Evolutionary conservation across 2,113 vertebrate species (phyloP), one percentile per base, ranked within the genome.

Genomic region (Gallinago undulata): DNA sequence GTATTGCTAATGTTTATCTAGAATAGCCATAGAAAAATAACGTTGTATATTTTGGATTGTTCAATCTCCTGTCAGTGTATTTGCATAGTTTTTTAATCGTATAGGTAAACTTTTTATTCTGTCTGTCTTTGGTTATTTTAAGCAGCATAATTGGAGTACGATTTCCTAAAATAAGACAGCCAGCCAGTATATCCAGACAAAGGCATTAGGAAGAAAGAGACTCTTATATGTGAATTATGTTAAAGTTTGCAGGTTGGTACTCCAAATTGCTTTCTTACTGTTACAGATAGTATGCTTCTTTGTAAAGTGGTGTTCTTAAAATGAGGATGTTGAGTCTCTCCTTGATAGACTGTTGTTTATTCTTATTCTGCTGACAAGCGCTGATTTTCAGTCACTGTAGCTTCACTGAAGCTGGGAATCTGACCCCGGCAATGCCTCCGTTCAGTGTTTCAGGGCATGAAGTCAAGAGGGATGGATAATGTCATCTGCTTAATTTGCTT

Each of bases 11-110:
- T 91, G 75, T 92, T 96, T 95, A 70, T 95, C 77, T 94, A 89
- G 74, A 96, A 94, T 89, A 76, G 57, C 88, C 92, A 48, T 78
- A 91, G 79, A 78, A 96, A 96, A 96, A 94, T 67, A 96, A 35
- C 5, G 33, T 48, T 96, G 89, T 94, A 3, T 81, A 24, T 51
- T 95, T 96, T 95, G 79, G 63, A 73, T 93, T 85, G 37, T 60
- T 92, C 87, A 2, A 31, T 89, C 72, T 91, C 72, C 57, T 95
- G 50, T 86, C 19, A 2, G 19, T 88, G 33, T 94, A 45, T 89
- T 95, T 96, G 68, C 53, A 47, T 62, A 25, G 60, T 64, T 93
- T 90, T 90, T 69, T 45, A 53, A 90, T 69, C 78, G 68, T 88
- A 87, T 92, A 82, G 83, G 69, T 89, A 92, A 89, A 62, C 37